These are phyloP conservation scores for Chaetoderma sp. DNA, from an alignment of 2,888 invertebrate species.

Conservation along the genomic window DNA sequence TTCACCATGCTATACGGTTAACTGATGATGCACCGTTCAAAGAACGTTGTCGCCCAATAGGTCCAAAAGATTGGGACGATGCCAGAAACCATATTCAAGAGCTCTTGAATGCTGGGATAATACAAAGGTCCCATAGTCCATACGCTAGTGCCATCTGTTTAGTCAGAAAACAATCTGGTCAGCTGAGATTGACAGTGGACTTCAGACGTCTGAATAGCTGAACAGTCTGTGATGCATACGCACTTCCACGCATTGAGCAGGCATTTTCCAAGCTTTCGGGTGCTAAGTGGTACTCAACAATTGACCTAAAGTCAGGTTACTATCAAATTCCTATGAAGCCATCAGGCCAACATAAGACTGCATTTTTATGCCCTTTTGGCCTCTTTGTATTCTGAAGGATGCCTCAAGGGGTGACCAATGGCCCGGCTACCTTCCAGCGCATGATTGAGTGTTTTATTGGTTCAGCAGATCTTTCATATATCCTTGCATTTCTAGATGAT, in stretches of 20 bases:
- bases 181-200: background rate
- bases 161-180: background rate
- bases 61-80: background rate
- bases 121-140: background rate
- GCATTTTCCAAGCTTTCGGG: background rate
- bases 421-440: conserved; percentile 7
- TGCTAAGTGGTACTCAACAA: too few species aligned
- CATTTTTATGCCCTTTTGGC: conserved; percentile 5
- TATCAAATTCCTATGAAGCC: too few species aligned
- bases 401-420: conserved; percentile 3
- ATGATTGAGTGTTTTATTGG: conserved; percentile 1
- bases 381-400: conserved; percentile 1
- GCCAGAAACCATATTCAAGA: background rate
- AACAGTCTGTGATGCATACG: background rate
- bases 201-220: background rate
- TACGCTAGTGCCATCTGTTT: conserved; percentile 1
- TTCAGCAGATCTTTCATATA: background rate
- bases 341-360: conserved; percentile 4
- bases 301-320: too few species aligned
- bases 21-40: background rate
- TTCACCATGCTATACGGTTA: background rate
- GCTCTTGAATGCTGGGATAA: background rate
- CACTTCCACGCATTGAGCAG: background rate
- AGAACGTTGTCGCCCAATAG: background rate
- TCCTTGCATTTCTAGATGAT: conserved; percentile 13